Percentiles rank a stretch among this genome's conserved stretches.
Conservation (phyloP, 2,797 vertebrate species). For the Otolemur crassicaudatus region DNA sequence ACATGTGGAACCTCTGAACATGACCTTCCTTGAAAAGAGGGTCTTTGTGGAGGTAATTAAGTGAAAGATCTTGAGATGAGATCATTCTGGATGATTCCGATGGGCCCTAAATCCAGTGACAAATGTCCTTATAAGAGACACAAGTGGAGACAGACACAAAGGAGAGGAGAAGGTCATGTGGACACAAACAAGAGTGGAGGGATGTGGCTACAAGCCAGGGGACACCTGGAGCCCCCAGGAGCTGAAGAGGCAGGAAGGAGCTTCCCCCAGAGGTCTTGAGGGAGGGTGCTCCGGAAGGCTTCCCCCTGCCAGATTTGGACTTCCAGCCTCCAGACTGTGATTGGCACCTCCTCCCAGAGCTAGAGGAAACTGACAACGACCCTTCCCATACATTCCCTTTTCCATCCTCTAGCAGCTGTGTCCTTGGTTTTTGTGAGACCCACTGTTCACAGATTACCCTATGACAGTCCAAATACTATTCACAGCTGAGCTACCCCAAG, state of each 20-base stretch:
- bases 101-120: neutral
- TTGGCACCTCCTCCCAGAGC: neutral
- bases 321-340: neutral
- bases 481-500: too few relatives aligned
- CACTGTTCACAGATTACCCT: neutral
- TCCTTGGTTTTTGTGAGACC: neutral
- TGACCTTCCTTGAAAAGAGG: neutral
- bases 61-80: neutral
- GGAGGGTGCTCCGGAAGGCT: too few relatives aligned
- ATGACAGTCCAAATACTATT: neutral
- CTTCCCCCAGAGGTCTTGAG: fast-evolving
- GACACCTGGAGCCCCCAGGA: fast-evolving
- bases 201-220: neutral
- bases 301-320: neutral
- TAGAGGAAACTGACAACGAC: neutral
- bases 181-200: fast-evolving
- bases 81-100: neutral
- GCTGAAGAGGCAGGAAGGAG: neutral
- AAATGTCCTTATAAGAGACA: neutral
- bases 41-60: neutral
- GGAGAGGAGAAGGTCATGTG: too few relatives aligned
- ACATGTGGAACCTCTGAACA: neutral
- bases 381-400: fast-evolving
- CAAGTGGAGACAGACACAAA: too few relatives aligned
- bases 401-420: neutral